These are phyloP conservation scores for Corythoichthys haematopterus DNA, from an alignment of 2,113 vertebrate genomes.

Conservation along the genomic window DNA sequence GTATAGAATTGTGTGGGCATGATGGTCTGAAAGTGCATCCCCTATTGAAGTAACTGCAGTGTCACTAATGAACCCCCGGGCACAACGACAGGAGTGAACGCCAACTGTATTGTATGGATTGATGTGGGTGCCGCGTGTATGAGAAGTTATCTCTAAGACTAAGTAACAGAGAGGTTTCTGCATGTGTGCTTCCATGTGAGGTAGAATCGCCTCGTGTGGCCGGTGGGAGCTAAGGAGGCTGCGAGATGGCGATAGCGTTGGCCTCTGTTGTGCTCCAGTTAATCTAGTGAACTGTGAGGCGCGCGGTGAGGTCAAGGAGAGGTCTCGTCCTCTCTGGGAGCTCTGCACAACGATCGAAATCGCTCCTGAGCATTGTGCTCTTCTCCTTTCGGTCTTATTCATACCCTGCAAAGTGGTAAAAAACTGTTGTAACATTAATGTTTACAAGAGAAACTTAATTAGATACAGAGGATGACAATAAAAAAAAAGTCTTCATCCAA, in stretches of 20 bases:
- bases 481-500: not conserved
- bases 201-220: slow-evolving; percentile 44
- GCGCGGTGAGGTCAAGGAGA: slow-evolving; percentile 62
- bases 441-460: not conserved
- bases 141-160: not conserved
- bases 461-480: not conserved
- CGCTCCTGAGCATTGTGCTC: slow-evolving; percentile 18
- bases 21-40: slow-evolving; percentile 34
- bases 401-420: not conserved
- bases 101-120: slow-evolving; percentile 25
- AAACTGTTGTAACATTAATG: not conserved
- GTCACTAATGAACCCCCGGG: slow-evolving; percentile 64
- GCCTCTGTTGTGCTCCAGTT: slow-evolving; percentile 53
- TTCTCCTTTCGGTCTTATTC: slow-evolving; percentile 11
- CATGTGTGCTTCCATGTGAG: slow-evolving; percentile 15
- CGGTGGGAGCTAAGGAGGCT: slow-evolving; percentile 48
- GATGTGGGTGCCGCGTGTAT: not conserved
- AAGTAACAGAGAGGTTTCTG: slow-evolving; percentile 15
- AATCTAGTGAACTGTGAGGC: slow-evolving; percentile 63
- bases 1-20: slow-evolving; percentile 7
- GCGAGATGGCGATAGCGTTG: slow-evolving; percentile 49
- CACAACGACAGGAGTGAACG: slow-evolving; percentile 30
- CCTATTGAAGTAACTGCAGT: slow-evolving; percentile 57
- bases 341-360: slow-evolving; percentile 36
- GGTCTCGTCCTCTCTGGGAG: slow-evolving; percentile 42